phyloP scores from a whole-genome alignment of 2,797 vertebrate species.

The Malurus splendens region DNA sequence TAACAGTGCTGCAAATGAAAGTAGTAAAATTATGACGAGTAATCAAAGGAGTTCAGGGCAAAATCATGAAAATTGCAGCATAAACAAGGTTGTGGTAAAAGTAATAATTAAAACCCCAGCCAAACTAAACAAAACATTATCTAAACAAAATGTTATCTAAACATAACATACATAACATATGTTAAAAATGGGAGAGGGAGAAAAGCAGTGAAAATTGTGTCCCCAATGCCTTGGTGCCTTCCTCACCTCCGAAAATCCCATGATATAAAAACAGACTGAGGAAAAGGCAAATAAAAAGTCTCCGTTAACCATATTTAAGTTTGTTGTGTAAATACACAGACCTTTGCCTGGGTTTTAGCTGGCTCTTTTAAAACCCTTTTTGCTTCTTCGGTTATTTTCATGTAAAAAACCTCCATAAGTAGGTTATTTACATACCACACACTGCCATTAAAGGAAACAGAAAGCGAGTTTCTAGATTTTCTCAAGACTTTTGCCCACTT shows the following conservation, averaged over 20 bases:
- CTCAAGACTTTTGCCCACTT: not conserved
- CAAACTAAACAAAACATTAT: not conserved
- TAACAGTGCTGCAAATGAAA: not conserved
- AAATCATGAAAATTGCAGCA: not conserved
- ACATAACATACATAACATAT: not conserved
- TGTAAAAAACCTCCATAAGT: not conserved
- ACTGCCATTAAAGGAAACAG: not conserved
- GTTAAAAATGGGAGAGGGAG: not conserved
- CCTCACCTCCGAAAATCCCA: not conserved
- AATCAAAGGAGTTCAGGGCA: conserved; percentile 2
- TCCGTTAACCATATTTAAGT: not conserved
- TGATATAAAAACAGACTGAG: not conserved
- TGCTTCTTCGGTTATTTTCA: not conserved
- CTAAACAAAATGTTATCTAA: not conserved
- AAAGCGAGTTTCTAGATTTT: not conserved
- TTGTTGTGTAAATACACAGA: not conserved
- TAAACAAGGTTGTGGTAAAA: not conserved
- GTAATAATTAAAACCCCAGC: not conserved
- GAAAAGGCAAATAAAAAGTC: not conserved
- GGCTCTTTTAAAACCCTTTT: not conserved
- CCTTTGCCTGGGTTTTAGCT: not conserved
- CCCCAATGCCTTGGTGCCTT: not conserved
- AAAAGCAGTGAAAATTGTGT: not conserved
- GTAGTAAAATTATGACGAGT: not conserved
- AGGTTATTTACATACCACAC: not conserved